phyloP scores from a whole-genome alignment of 2,797 vertebrate species.

The Discoglossus pictus region DNA sequence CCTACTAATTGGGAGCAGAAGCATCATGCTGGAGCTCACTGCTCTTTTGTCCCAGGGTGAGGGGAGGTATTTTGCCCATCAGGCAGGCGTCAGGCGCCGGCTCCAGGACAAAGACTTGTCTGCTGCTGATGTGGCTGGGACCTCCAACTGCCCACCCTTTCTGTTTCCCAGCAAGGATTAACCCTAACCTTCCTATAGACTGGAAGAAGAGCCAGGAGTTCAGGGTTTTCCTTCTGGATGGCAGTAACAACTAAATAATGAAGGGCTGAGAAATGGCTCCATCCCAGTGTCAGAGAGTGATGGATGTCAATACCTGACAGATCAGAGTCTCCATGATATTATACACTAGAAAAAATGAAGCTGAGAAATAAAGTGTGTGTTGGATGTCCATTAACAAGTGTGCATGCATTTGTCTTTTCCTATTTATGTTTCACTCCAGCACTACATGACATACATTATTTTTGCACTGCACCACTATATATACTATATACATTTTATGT shows the following conservation, averaged over 20 bases:
- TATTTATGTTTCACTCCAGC: too few species aligned
- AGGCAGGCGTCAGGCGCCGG: constrained; percentile 75
- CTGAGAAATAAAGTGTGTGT: too few species aligned
- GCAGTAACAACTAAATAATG: constrained; percentile 2
- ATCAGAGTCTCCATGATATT: too few species aligned
- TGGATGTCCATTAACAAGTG: too few species aligned
- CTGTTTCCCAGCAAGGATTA: constrained; percentile 62
- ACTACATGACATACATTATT: too few species aligned
- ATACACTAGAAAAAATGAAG: too few species aligned
- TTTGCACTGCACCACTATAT: too few species aligned
- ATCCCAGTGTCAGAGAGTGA: too few species aligned
- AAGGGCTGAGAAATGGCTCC: too few species aligned
- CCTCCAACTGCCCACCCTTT: constrained; percentile 64
- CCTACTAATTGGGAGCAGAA: constrained; percentile 50
- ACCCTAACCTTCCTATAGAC: constrained; percentile 63
- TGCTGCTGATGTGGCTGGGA: constrained; percentile 68
- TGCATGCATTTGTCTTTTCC: too few species aligned
- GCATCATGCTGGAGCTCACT: constrained; percentile 39
- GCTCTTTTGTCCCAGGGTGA: constrained; percentile 44
- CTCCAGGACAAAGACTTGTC: constrained; percentile 77
- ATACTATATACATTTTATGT: too few species aligned
- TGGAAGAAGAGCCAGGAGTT: constrained; percentile 5
- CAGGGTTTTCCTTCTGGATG: constrained; percentile 33
- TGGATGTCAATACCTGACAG: too few species aligned
- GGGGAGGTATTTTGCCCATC: constrained; percentile 40